Base-by-base conservation (phyloP, 2,888 invertebrate genomes). In the Tolmerus cingulatus region DNA sequence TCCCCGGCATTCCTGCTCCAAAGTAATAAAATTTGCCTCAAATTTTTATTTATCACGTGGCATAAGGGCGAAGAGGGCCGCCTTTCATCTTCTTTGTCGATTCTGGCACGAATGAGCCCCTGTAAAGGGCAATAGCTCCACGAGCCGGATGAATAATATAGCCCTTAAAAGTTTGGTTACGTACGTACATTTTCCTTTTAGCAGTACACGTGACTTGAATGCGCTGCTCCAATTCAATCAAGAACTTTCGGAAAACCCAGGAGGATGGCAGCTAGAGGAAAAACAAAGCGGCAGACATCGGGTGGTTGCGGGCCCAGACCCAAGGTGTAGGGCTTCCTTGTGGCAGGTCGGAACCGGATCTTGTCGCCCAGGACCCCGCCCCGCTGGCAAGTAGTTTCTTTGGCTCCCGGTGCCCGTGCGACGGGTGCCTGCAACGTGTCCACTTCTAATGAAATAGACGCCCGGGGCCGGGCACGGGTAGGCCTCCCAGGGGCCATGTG, bases 41-140 rank as follows among this genome's bases (percentile, higher is more conserved):
- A 85, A 85, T 85, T 85, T 85, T 85, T 85, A 85, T 85, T 85
- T 85, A 85, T 85, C 85, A 85, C 85, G 85, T 85, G 85, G 85
- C 85, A 85, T 85, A 74, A 85, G 51, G 85, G 37, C 40, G 85
- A 51, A 85, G 85, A 74, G 74, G 74, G 74, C 27, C 74, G 74
- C 43, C 85, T 85, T 85, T 85, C 85, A 85, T 85, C 85, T 85
- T 85, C 85, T 85, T 85, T 85, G 85, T 85, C 43, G 85, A 74
- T 85, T 74, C 74, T 85, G 85, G 74, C 85, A 85, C 85, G 85
- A 85, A 74, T 85, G 85, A 74, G 85, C 74, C 74, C 74, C 66
- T 30, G 66, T 66, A 79, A 55, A 82, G 82, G 82, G 82, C 66
- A 66, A 82, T 82, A 82, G 85, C 74, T 85, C 27, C 74, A 30